These are phyloP conservation scores for Pantelozetes paolii DNA, from an alignment of 2,888 invertebrate genomes.

Conservation along the genomic window DNA sequence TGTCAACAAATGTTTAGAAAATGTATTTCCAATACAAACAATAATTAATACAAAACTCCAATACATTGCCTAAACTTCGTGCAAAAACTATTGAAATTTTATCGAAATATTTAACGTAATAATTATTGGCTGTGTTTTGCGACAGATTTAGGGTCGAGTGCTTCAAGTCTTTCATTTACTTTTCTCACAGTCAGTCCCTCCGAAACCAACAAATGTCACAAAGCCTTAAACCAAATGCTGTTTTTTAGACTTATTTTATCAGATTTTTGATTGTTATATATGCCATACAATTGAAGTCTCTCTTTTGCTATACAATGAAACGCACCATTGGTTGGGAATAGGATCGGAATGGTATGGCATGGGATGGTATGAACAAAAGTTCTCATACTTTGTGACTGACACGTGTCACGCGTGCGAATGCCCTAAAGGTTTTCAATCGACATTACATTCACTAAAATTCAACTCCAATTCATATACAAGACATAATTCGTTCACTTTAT, in stretches of 20 bases:
- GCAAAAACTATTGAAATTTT: no score
- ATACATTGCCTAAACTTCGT: no score
- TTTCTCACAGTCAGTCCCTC: neutral
- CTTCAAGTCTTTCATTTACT: neutral
- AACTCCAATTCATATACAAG: neutral
- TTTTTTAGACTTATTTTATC: constrained; percentile 19
- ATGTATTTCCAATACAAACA: neutral
- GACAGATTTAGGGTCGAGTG: neutral
- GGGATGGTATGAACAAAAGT: constrained; percentile 18
- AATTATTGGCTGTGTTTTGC: neutral
- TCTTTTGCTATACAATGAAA: neutral
- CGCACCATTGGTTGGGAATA: neutral
- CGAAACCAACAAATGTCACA: neutral
- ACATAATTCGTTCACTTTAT: neutral
- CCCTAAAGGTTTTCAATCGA: constrained; percentile 13
- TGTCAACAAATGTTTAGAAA: neutral
- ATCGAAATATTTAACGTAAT: neutral
- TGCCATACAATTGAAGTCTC: constrained; percentile 13
- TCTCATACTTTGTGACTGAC: neutral
- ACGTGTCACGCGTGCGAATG: constrained; percentile 17
- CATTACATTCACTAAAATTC: neutral
- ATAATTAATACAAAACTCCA: neutral
- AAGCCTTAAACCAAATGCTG: constrained; percentile 22
- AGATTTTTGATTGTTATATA: constrained; percentile 3
- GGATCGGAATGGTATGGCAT: no score